phyloP scores from a whole-genome alignment of 2,113 vertebrate genomes.

The Oplegnathus fasciatus region DNA sequence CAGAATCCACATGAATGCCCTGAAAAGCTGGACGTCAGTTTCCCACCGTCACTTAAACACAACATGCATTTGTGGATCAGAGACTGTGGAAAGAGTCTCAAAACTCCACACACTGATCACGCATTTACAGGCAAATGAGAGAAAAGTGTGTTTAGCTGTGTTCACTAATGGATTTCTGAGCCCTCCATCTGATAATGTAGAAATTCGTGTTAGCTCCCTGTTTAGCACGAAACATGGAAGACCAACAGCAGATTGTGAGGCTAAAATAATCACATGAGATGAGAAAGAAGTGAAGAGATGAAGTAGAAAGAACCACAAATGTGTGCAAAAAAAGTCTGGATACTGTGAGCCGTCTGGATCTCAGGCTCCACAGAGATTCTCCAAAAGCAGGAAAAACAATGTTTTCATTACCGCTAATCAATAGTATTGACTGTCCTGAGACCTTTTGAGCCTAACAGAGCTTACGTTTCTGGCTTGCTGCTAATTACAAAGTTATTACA shows the following conservation, averaged over 20 bases:
- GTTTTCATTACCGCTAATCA: constrained; percentile 68
- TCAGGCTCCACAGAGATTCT: not conserved
- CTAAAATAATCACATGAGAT: not conserved
- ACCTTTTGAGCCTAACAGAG: constrained; percentile 26
- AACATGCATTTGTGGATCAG: no score
- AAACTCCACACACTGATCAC: no score
- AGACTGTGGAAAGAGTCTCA: no score
- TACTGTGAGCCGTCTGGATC: not conserved
- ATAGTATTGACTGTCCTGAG: constrained; percentile 55
- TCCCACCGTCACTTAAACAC: no score
- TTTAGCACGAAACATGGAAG: not conserved
- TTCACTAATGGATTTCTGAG: not conserved
- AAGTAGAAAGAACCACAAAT: not conserved
- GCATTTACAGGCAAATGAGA: not conserved
- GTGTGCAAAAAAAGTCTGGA: not conserved
- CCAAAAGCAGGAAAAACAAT: constrained; percentile 46
- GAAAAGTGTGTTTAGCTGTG: not conserved
- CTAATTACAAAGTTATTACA: constrained; percentile 65
- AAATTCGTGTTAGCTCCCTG: not conserved
- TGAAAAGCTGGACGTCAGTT: no score
- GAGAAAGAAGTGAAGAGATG: not conserved
- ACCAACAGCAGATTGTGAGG: not conserved
- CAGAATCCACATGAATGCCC: no score
- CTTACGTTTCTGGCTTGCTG: constrained; percentile 50
- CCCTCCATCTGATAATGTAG: not conserved